Evolutionary conservation across 64 coral and sea anemone genomes (phyloP).

Genomic region (Pocillopora damicornis): DNA sequence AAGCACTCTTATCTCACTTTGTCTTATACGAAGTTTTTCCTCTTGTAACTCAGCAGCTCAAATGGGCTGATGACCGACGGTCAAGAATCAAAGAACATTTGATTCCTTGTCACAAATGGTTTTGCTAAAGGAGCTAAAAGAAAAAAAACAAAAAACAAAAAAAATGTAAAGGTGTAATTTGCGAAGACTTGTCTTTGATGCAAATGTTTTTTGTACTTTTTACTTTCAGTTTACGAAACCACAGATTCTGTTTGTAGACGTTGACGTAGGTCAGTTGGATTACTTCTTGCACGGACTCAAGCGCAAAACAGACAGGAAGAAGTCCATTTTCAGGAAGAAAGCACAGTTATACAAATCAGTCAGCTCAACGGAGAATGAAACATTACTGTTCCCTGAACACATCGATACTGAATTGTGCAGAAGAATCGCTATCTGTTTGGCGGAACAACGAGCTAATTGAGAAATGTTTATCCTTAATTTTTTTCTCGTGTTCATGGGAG

Average conservation of each 20-base stretch:
- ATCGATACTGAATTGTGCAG: constrained; percentile 76
- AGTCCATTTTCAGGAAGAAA: constrained; percentile 86
- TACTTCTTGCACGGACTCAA: constrained; percentile 88
- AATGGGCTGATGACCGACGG: too few relatives aligned
- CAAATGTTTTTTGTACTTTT: background rate
- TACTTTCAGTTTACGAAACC: constrained; percentile 56
- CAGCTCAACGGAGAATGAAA: constrained; percentile 80
- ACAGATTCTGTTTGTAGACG: constrained; percentile 81
- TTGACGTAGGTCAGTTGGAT: constrained; percentile 81
- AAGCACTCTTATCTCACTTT: too few relatives aligned
- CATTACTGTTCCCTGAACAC: constrained; percentile 69
- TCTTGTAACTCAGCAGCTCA: too few relatives aligned
- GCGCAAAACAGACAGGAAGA: constrained; percentile 69
- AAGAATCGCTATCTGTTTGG: constrained; percentile 40
- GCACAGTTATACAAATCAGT: constrained; percentile 83
- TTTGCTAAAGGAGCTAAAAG: too few relatives aligned
- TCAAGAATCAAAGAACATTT: too few relatives aligned
- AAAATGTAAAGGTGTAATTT: too few relatives aligned
- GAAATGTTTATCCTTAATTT: background rate
- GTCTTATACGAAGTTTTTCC: too few relatives aligned
- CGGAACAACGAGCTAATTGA: constrained; percentile 10
- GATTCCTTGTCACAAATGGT: too few relatives aligned
- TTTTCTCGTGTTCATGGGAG: background rate
- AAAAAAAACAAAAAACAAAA: too few relatives aligned
- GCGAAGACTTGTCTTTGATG: background rate